Percentiles rank a stretch among this genome's conserved stretches.
These are phyloP conservation scores for Philypnodon macrostomus DNA, from an alignment of 2,797 vertebrate species.

Conservation along the genomic window DNA sequence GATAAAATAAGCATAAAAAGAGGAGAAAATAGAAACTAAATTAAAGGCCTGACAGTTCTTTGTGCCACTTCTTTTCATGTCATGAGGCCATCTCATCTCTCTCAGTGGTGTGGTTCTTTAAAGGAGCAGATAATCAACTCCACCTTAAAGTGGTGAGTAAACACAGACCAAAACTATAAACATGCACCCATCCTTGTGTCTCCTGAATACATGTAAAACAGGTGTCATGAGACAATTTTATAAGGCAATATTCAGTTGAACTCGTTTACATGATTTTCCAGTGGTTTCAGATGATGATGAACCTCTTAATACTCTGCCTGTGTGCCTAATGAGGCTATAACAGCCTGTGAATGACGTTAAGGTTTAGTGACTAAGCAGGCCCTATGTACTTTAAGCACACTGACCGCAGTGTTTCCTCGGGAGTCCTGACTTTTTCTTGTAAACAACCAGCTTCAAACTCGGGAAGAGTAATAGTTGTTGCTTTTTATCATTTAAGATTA, in stretches of 20 bases:
- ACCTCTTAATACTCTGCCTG: conserved; percentile 6
- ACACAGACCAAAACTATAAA: conserved; percentile 48
- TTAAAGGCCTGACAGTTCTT: not conserved
- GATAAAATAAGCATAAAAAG: too few species aligned
- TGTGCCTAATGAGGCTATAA: conserved; percentile 26
- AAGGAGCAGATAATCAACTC: conserved; percentile 40
- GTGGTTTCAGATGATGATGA: too few species aligned
- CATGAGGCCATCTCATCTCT: conserved; percentile 26
- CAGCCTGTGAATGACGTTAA: conserved; percentile 21
- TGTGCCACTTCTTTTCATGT: conserved; percentile 23
- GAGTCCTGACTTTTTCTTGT: conserved; percentile 20
- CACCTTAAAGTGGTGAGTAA: conserved; percentile 44
- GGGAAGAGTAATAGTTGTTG: conserved; percentile 13
- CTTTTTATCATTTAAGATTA: too few species aligned
- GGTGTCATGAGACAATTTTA: not conserved
- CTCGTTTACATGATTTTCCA: too few species aligned
- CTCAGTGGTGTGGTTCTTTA: conserved; percentile 39
- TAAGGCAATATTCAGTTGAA: too few species aligned
- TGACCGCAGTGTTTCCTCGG: conserved; percentile 29
- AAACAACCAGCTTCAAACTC: conserved; percentile 16
- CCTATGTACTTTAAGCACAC: conserved; percentile 34
- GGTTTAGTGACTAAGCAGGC: conserved; percentile 15
- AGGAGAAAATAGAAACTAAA: too few species aligned
- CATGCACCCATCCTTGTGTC: conserved; percentile 33
- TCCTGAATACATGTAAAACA: conserved; percentile 18